Evolutionary conservation across 2,888 invertebrate species (phyloP).

Genomic region (Agriopis leucophaearia): DNA sequence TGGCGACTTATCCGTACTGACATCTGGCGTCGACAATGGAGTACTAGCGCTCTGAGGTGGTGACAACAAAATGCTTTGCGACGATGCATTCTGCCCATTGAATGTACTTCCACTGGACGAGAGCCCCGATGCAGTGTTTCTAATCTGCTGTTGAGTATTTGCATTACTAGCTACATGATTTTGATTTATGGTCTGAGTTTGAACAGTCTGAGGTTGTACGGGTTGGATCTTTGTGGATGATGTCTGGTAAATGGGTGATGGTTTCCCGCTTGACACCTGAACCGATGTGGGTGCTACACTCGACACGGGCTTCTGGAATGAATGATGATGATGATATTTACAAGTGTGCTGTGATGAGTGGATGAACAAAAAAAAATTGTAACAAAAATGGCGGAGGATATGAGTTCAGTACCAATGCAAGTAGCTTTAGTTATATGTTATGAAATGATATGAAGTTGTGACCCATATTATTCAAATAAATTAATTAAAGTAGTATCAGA

Average conservation of each 20-base stretch:
- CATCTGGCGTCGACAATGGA: conserved; percentile 85
- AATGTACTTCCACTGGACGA: conserved; percentile 80
- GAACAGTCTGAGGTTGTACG: conserved; percentile 91
- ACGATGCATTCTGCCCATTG: conserved; percentile 72
- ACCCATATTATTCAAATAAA: too few species aligned
- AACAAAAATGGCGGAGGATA: neutral
- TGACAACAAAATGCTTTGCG: conserved; percentile 82
- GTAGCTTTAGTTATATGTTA: neutral
- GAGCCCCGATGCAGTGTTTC: conserved; percentile 82
- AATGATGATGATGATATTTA: conserved; percentile 81
- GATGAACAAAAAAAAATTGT: too few species aligned
- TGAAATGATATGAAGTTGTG: too few species aligned
- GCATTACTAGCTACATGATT: conserved; percentile 81
- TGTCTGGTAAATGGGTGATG: conserved; percentile 92
- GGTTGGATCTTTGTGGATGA: conserved; percentile 93
- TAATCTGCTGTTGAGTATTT: conserved; percentile 84
- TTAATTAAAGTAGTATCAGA: too few species aligned
- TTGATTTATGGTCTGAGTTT: conserved; percentile 79
- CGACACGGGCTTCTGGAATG: conserved; percentile 93
- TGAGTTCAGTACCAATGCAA: neutral
- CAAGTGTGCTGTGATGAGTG: conserved; percentile 63
- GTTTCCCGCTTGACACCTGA: conserved; percentile 88
- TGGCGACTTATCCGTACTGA: conserved; percentile 84
- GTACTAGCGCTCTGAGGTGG: conserved; percentile 88
- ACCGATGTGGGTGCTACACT: conserved; percentile 94